Percentiles rank a stretch among this genome's conserved stretches.
Evolutionary conservation across 2,797 vertebrate species (phyloP).

Genomic region (Hirundo rustica): DNA sequence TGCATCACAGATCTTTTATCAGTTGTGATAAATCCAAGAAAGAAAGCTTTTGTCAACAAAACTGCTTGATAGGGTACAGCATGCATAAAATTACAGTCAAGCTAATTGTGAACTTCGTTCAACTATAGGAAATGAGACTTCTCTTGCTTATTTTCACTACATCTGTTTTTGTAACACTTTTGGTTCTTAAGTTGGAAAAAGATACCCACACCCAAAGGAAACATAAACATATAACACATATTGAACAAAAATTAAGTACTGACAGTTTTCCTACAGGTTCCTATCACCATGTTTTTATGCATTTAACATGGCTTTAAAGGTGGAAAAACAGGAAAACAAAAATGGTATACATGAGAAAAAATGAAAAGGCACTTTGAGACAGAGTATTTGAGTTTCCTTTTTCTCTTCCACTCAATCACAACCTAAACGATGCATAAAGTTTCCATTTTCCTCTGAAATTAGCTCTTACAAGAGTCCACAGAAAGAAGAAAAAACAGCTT

Average conservation of each 20-base stretch:
- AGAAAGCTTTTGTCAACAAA: constrained; percentile 43
- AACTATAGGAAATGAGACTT: constrained; percentile 61
- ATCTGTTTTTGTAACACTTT: constrained; percentile 74
- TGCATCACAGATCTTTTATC: constrained; percentile 60
- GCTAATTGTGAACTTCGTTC: constrained; percentile 62
- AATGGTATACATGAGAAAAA: background rate
- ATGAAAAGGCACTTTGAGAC: background rate
- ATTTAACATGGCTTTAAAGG: background rate
- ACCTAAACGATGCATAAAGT: background rate
- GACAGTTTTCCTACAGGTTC: constrained; percentile 54
- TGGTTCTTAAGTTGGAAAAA: constrained; percentile 71
- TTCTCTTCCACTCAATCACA: constrained; percentile 2
- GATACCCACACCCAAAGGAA: constrained; percentile 58
- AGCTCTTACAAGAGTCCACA: background rate
- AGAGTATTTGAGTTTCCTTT: constrained; percentile 1
- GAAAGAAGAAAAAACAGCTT: background rate
- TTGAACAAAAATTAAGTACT: constrained; percentile 26
- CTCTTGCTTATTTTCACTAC: constrained; percentile 67
- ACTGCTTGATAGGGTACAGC: constrained; percentile 41
- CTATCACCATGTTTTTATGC: constrained; percentile 46
- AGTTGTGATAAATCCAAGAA: constrained; percentile 42
- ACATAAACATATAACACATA: constrained; percentile 53
- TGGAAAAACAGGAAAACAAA: constrained; percentile 49
- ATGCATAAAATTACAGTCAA: constrained; percentile 14
- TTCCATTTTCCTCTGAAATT: constrained; percentile 65